Conservation (phyloP, 2,888 invertebrate genomes). For the Xestobium rufovillosum region DNA sequence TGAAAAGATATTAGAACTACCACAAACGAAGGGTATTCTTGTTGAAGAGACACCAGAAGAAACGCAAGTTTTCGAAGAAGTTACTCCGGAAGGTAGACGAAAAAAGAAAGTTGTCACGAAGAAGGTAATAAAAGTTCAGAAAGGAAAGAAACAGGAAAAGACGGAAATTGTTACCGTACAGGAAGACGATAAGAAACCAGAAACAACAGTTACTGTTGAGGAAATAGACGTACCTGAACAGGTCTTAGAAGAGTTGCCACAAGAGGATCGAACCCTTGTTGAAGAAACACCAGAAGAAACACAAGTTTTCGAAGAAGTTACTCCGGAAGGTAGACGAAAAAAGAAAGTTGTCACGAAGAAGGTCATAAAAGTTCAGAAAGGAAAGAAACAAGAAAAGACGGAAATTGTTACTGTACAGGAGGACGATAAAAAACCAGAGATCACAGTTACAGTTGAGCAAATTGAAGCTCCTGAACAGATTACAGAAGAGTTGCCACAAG, state of each 20-base stretch:
- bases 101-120: constrained; percentile 35
- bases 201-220: constrained; percentile 29
- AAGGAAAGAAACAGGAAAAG: constrained; percentile 35
- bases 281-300: constrained; percentile 31
- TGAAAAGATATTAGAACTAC: constrained; percentile 16
- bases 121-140: constrained; percentile 35
- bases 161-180: constrained; percentile 27
- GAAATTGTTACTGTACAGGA: constrained; percentile 36
- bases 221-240: constrained; percentile 17
- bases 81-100: constrained; percentile 25
- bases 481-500: constrained; percentile 19
- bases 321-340: constrained; percentile 25
- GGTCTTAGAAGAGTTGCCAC: constrained; percentile 14
- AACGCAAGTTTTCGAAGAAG: constrained; percentile 24
- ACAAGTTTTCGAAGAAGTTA: constrained; percentile 25
- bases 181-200: constrained; percentile 31
- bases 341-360: constrained; percentile 38
- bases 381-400: constrained; percentile 35
- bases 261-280: constrained; percentile 17
- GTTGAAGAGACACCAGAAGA: constrained; percentile 28
- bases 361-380: constrained; percentile 40
- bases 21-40: constrained; percentile 12
- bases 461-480: constrained; percentile 24
- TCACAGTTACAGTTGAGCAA: constrained; percentile 29
- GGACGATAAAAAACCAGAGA: constrained; percentile 31